Evolutionary conservation across 2,797 vertebrate species (phyloP), one percentile per base, ranked within the genome.

Genomic region (Brachyalestes nurse): DNA sequence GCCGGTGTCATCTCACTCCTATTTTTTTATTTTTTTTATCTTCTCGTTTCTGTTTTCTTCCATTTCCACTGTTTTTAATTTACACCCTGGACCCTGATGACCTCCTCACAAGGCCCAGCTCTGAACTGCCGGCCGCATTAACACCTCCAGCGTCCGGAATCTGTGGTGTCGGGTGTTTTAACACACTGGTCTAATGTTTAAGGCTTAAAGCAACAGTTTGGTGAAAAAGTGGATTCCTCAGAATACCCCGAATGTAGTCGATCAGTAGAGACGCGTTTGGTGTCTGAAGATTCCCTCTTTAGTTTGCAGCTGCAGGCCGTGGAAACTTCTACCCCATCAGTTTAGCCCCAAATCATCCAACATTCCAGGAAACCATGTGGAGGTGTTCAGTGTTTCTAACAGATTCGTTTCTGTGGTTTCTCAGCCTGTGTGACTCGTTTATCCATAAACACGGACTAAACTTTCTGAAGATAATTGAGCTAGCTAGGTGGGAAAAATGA

Each of bases 1-100:
- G 88, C 79, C 75, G 88, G 28, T 77, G 49, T 90, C 69, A 78
- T 82, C 51, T 69, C 45, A 87, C 70, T 73, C 81, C 55, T 42
- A 4, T 42, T 42, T 42, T 42, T 4, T 42, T 42, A 4, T 42
- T 42, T 79, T 83, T 83, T 86, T 84, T 58, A 71, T 65, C 80
- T 83, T 73, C 40, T 40, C 17, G 86, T 69, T 70, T 47, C 53
- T 28, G 23, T 69, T 45, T 69, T 42, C 69, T 49, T 66, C 51
- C 70, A 64, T 58, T n/a, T 83, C 13, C 77, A 49, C 47, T 57
- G 38, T 85, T 47, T 84, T 71, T 49, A 4, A 14, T 71, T 71
- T 77, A 78, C n/a, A 79, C 87, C 69, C 57, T 84, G 45, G 53
- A 60, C n/a, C 67, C 71, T 66, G 45, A 61, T 78, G 79, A 71